phyloP scores from a whole-genome alignment of 1,140 invertebrate species.

The Probaryconus sp. region DNA sequence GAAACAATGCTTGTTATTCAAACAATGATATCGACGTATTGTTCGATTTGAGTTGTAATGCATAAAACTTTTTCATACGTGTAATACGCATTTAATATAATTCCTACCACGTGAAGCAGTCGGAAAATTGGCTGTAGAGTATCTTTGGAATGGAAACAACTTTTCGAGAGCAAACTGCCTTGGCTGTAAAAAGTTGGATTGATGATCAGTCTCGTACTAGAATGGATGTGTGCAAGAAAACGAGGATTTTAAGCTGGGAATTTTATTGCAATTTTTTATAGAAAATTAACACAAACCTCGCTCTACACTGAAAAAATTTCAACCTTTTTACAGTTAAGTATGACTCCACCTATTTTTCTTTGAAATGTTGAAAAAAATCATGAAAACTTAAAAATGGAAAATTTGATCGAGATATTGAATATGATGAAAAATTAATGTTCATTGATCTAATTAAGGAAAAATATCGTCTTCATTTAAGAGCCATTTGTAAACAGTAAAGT shows the following conservation, averaged over 20 bases:
- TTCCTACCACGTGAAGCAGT: conserved; percentile 2
- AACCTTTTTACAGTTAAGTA: too few relatives aligned
- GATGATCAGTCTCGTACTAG: conserved; percentile 1
- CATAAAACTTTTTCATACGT: neutral
- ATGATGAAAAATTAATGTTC: too few relatives aligned
- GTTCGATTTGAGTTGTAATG: too few relatives aligned
- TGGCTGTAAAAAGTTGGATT: conserved; percentile 31
- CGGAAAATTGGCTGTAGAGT: conserved; percentile 8
- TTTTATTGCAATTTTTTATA: conserved; percentile 29
- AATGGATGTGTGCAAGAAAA: neutral
- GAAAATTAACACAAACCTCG: conserved; percentile 5
- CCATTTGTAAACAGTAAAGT: too few relatives aligned
- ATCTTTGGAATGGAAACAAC: conserved; percentile 21
- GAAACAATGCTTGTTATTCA: too few relatives aligned
- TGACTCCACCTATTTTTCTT: too few relatives aligned
- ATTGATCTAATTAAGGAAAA: too few relatives aligned
- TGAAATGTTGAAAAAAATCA: too few relatives aligned
- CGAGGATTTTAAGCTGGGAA: conserved; percentile 7
- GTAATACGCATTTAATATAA: neutral
- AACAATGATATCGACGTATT: too few relatives aligned
- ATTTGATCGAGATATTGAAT: too few relatives aligned
- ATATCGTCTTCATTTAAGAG: too few relatives aligned
- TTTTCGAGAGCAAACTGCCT: conserved; percentile 3
- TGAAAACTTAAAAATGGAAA: too few relatives aligned
- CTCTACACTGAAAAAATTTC: conserved; percentile 7